phyloP scores from a whole-genome alignment of 2,113 vertebrate genomes.

The Upupa epops region DNA sequence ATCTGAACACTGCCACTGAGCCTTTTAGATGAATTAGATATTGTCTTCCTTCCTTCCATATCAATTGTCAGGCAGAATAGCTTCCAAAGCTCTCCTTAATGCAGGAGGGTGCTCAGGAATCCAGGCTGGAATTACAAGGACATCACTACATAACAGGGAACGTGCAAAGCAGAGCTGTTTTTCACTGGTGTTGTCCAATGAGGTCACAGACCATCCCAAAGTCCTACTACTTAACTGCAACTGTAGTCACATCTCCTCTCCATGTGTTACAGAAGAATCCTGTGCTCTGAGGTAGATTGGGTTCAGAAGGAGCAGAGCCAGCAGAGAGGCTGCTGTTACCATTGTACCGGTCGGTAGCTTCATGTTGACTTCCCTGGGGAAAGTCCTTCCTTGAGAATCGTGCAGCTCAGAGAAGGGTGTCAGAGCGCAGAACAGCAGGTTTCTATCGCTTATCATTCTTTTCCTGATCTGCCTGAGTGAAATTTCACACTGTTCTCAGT shows the following conservation, averaged over 20 bases:
- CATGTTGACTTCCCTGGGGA: background rate
- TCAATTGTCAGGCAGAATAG: background rate
- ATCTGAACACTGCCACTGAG: conserved; percentile 36
- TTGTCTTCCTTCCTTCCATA: conserved; percentile 59
- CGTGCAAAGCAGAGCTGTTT: background rate
- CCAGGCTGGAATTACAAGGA: background rate
- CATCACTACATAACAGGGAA: background rate
- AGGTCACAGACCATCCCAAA: background rate
- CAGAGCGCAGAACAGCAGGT: background rate
- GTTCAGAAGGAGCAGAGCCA: background rate
- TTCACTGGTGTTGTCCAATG: background rate
- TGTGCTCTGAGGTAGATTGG: background rate
- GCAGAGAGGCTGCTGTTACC: background rate
- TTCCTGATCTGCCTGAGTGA: background rate
- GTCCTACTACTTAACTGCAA: too few relatives aligned
- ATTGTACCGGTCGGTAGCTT: background rate
- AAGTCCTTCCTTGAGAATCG: background rate
- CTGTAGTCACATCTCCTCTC: background rate
- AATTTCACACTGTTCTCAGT: background rate
- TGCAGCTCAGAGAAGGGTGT: background rate
- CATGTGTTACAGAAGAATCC: too few relatives aligned
- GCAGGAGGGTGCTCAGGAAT: background rate
- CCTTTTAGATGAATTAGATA: conserved; percentile 69
- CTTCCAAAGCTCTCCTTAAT: conserved; percentile 9
- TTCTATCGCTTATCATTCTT: background rate